Percentiles rank a stretch among this genome's conserved stretches.
These are phyloP conservation scores for Harpagoxenus sublaevis DNA, from an alignment of 2,888 invertebrate species.

Conservation along the genomic window DNA sequence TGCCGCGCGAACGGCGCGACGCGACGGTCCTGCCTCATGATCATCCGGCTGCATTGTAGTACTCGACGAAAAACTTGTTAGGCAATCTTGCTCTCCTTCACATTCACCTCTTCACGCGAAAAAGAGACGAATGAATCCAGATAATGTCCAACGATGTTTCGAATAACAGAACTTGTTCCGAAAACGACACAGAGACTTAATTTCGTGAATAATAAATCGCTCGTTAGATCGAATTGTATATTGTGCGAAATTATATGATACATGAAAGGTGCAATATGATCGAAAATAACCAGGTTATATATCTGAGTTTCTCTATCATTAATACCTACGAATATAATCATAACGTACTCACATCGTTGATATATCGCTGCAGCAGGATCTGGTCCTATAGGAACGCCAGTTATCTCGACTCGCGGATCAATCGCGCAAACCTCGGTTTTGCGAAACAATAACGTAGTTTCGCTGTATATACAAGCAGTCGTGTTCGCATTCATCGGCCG, in stretches of 20 bases:
- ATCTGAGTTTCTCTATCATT: slow-evolving; percentile 14
- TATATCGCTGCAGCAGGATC: slow-evolving; percentile 13
- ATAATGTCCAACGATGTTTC: not conserved
- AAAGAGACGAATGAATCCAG: not conserved
- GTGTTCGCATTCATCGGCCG: slow-evolving; percentile 49
- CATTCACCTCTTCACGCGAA: not conserved
- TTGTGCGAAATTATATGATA: not conserved
- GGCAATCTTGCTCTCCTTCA: slow-evolving; percentile 32
- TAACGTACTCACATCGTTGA: slow-evolving; percentile 20
- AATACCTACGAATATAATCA: slow-evolving; percentile 43
- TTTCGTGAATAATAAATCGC: slow-evolving; percentile 1
- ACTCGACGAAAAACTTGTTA: slow-evolving; percentile 32
- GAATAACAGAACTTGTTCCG: not conserved
- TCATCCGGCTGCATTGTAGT: slow-evolving; percentile 11
- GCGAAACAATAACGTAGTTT: slow-evolving; percentile 58
- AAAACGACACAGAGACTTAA: not conserved
- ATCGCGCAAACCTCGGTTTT: slow-evolving; percentile 56
- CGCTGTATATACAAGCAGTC: slow-evolving; percentile 51
- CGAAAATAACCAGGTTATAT: slow-evolving; percentile 11
- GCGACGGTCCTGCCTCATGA: not conserved
- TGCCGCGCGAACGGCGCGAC: not conserved
- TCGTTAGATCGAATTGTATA: not conserved
- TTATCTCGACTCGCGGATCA: slow-evolving; percentile 55
- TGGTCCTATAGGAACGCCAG: slow-evolving; percentile 42
- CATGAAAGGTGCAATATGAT: not conserved